Conservation (phyloP, 2,113 vertebrate genomes). For the Bos indicus region DNA sequence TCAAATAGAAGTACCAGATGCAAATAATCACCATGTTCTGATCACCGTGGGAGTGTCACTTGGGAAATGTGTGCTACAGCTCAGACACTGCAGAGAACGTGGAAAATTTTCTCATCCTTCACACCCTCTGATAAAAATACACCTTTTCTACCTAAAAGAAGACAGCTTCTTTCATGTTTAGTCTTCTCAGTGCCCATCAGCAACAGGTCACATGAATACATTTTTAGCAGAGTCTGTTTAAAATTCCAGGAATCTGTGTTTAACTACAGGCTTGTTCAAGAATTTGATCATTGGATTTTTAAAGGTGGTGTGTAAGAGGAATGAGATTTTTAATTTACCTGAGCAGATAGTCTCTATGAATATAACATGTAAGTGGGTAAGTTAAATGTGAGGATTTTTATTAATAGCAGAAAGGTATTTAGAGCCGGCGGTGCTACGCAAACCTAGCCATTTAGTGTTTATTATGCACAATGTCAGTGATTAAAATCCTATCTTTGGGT, state of each 20-base stretch:
- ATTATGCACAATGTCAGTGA: background rate
- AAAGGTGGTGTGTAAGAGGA: background rate
- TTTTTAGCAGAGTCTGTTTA: background rate
- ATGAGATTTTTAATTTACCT: background rate
- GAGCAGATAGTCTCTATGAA: background rate
- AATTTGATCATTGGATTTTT: background rate
- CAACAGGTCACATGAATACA: background rate
- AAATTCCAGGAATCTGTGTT: background rate
- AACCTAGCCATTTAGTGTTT: background rate
- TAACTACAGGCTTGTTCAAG: conserved; percentile 8
- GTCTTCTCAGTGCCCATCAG: background rate
- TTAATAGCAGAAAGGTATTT: background rate
- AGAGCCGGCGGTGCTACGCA: background rate
- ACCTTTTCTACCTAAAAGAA: background rate
- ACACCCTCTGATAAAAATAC: background rate
- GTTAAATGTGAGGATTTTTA: background rate
- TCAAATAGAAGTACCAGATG: background rate
- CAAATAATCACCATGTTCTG: background rate
- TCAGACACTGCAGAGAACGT: background rate
- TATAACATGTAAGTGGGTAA: background rate
- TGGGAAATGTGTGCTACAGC: background rate
- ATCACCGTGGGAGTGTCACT: background rate
- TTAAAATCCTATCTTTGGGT: background rate
- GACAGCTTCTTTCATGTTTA: background rate
- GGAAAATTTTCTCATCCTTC: background rate